Evolutionary conservation across 2,888 invertebrate genomes (phyloP).

Genomic region (Pristionchus arcanus): DNA sequence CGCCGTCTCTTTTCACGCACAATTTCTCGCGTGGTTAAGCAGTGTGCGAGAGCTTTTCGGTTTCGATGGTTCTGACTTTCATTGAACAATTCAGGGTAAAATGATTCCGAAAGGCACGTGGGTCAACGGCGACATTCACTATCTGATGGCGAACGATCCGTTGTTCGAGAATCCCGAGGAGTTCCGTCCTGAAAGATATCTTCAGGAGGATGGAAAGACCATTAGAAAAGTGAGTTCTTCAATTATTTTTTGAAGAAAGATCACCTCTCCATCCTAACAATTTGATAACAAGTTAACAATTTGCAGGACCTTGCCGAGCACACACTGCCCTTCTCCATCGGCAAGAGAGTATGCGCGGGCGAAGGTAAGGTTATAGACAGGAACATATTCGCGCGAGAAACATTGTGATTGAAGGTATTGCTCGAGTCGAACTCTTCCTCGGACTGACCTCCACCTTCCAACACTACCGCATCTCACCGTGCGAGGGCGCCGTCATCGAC

Average conservation of each 20-base stretch:
- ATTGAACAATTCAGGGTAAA: no score
- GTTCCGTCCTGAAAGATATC: constrained; percentile 27
- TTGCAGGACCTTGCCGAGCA: constrained; percentile 19
- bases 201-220: background rate
- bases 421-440: constrained; percentile 1
- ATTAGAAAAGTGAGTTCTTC: background rate
- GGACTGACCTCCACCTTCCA: background rate
- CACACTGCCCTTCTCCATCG: constrained; percentile 5
- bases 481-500: background rate
- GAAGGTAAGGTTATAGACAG: no score
- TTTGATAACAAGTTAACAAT: no score
- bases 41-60: no score
- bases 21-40: no score
- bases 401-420: no score
- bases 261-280: background rate
- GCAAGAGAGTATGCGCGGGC: background rate
- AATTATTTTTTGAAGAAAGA: no score
- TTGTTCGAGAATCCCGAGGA: background rate
- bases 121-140: constrained; percentile 35
- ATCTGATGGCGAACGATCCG: constrained; percentile 10
- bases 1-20: no score
- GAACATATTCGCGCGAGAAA: no score
- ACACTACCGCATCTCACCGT: background rate
- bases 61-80: no score
- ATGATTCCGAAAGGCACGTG: constrained; percentile 18